Conservation (phyloP, 2,797 vertebrate genomes). For the Ambastaia sidthimunki region DNA sequence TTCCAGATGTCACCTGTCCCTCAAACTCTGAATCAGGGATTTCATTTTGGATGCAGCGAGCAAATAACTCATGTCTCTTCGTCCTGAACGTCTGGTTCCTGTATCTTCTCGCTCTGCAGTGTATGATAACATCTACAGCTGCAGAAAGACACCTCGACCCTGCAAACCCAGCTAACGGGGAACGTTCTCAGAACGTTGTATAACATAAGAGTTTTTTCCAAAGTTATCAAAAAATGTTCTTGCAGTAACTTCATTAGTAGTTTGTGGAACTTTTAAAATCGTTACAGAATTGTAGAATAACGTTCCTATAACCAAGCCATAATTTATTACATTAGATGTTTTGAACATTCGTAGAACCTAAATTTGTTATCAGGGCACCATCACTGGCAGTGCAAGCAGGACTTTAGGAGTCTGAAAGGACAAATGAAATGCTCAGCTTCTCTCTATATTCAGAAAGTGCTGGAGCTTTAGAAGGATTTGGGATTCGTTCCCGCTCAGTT, state of each 20-base stretch:
- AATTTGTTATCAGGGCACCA: neutral
- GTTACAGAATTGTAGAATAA: no score
- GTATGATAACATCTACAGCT: slow-evolving; percentile 70
- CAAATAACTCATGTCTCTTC: slow-evolving; percentile 61
- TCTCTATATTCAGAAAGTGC: slow-evolving; percentile 75
- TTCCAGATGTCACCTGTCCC: slow-evolving; percentile 46
- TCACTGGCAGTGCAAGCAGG: slow-evolving; percentile 44
- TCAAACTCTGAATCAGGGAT: slow-evolving; percentile 53
- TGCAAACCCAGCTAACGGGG: neutral
- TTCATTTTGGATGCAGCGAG: slow-evolving; percentile 43
- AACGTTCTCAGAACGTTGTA: no score
- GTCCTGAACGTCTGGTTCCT: slow-evolving; percentile 68
- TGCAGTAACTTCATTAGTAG: no score
- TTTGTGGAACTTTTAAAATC: no score
- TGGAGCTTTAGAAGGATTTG: slow-evolving; percentile 73
- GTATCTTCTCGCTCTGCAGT: slow-evolving; percentile 57
- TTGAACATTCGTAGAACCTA: no score
- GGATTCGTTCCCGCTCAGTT: slow-evolving; percentile 68
- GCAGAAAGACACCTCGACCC: slow-evolving; percentile 48
- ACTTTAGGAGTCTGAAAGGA: slow-evolving; percentile 62
- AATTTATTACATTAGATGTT: no score
- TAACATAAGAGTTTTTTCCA: no score
- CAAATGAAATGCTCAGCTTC: slow-evolving; percentile 68
- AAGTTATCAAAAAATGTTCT: no score
- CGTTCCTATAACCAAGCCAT: no score